Evolutionary conservation across 2,888 invertebrate genomes (phyloP).

Genomic region (Dione juno): DNA sequence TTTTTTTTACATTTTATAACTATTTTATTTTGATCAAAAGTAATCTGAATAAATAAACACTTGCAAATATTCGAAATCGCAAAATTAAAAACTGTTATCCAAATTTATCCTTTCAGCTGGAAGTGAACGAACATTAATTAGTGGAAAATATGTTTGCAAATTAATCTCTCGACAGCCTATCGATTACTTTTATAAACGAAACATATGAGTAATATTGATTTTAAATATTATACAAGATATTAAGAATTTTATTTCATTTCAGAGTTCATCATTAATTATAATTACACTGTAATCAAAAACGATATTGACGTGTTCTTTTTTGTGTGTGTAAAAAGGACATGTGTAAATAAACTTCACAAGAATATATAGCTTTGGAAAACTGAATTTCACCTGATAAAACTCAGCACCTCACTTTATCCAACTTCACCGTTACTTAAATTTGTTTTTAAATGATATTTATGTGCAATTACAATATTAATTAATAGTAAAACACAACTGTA

Average conservation of each 20-base stretch:
- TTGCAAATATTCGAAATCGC: slow-evolving; percentile 33
- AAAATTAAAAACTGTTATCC: slow-evolving; percentile 41
- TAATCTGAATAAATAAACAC: slow-evolving; percentile 28
- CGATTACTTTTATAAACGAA: slow-evolving; percentile 34
- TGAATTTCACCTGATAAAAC: no score
- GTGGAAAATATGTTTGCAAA: slow-evolving; percentile 45
- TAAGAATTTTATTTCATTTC: background rate
- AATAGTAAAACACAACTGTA: background rate
- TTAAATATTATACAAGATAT: background rate
- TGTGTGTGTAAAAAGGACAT: no score
- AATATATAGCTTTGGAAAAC: no score
- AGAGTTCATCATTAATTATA: background rate
- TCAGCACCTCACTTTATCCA: no score
- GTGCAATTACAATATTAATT: background rate
- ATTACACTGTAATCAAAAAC: no score
- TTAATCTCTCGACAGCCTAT: slow-evolving; percentile 43
- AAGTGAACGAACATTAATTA: slow-evolving; percentile 46
- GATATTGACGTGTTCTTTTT: no score
- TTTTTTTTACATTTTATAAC: background rate
- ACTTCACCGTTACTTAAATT: no score
- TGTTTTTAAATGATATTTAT: background rate
- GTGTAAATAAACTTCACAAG: no score
- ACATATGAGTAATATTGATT: slow-evolving; percentile 25
- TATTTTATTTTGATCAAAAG: slow-evolving; percentile 28
- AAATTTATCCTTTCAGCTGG: slow-evolving; percentile 41